A percentile compares a stretch with the other conserved stretches of the same genome.
Conservation (phyloP, 2,888 invertebrate species). For the Amphiduros pacificus region DNA sequence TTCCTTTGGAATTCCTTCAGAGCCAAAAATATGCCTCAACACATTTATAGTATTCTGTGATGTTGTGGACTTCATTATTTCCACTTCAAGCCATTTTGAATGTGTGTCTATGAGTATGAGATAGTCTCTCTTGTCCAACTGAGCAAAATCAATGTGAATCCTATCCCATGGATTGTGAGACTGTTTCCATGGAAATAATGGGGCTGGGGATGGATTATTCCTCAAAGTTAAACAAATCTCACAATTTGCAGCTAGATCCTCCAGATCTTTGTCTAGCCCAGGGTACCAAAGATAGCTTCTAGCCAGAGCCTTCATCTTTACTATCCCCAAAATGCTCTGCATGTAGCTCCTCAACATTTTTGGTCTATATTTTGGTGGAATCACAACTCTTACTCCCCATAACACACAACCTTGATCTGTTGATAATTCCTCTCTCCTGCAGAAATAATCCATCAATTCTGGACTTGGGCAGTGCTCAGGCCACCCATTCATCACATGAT, state of each 20-base stretch:
- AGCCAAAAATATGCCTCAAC: too few relatives aligned
- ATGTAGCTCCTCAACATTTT: background rate
- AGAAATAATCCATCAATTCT: background rate
- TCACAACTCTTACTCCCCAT: constrained; percentile 9
- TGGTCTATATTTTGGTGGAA: background rate
- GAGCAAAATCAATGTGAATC: background rate
- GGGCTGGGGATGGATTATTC: background rate
- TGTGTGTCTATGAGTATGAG: background rate
- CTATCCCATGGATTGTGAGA: background rate
- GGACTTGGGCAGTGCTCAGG: background rate
- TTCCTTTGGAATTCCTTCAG: constrained; percentile 6
- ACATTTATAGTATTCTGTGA: background rate
- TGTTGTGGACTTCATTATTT: background rate
- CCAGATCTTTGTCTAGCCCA: background rate
- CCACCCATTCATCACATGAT: background rate
- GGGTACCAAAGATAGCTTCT: constrained; percentile 10
- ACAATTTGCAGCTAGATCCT: background rate
- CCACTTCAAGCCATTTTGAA: background rate
- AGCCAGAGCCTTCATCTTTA: background rate
- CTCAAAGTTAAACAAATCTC: background rate
- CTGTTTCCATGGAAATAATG: background rate
- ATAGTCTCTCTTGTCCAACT: background rate
- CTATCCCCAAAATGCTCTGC: background rate
- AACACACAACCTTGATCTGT: constrained; percentile 10
- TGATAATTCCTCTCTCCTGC: background rate